Conservation (phyloP, 2,797 vertebrate species). For the Picus viridis region DNA sequence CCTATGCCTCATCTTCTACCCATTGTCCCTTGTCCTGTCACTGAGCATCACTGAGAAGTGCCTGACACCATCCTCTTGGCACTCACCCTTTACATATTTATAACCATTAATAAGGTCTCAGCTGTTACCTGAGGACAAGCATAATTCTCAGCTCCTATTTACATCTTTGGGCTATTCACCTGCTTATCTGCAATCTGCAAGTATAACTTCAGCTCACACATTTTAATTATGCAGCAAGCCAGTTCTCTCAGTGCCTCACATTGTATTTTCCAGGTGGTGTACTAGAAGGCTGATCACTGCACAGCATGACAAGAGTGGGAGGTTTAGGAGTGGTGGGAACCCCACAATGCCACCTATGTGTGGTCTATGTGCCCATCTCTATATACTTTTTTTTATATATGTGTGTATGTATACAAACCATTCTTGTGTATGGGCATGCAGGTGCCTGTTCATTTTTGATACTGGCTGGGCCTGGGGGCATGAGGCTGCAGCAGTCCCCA, state of each 20-base stretch:
- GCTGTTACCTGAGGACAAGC: neutral
- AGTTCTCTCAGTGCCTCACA: neutral
- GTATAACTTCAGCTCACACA: neutral
- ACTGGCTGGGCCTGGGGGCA: neutral
- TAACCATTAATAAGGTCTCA: neutral
- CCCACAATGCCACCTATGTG: accelerated
- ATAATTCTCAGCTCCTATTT: neutral
- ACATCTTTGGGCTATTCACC: neutral
- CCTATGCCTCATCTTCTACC: too few relatives aligned
- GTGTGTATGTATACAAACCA: accelerated
- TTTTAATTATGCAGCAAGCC: neutral
- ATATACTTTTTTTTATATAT: too few relatives aligned
- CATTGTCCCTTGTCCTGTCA: too few relatives aligned
- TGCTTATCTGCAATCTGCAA: neutral
- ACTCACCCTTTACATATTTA: too few relatives aligned
- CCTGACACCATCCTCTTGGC: too few relatives aligned
- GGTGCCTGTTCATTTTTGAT: neutral
- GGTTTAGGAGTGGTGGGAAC: accelerated
- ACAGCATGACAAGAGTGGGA: accelerated
- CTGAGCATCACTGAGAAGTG: too few relatives aligned
- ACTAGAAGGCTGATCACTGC: accelerated
- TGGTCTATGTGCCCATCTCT: neutral
- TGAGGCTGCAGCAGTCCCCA: neutral
- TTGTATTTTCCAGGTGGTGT: neutral
- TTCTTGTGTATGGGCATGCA: accelerated